A percentile compares a stretch with the other conserved stretches of the same genome.
These are phyloP conservation scores for Nycticebus coucang DNA, from an alignment of 2,113 vertebrate genomes.

Conservation along the genomic window DNA sequence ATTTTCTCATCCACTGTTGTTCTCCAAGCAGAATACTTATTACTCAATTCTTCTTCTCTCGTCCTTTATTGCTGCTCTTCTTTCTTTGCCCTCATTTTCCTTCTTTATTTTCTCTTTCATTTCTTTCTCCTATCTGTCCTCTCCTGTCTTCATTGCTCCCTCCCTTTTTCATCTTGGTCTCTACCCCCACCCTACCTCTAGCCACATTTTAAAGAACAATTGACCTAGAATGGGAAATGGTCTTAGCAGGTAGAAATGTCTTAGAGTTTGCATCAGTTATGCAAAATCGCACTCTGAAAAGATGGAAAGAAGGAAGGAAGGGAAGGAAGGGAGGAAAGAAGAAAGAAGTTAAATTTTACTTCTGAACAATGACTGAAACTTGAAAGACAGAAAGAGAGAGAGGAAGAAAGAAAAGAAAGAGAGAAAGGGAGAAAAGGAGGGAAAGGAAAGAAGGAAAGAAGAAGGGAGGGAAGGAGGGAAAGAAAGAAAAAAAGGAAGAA, in stretches of 20 bases:
- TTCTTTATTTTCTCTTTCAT: not conserved
- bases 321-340: not conserved
- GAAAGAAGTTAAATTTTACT: not conserved
- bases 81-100: not conserved
- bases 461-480: not conserved
- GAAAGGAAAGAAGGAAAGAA: not conserved
- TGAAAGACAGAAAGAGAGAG: not conserved
- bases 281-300: not conserved
- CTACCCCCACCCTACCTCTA: not conserved
- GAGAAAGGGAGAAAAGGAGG: accelerated
- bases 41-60: not conserved
- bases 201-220: not conserved
- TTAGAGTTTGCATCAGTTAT: not conserved
- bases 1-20: not conserved
- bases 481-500: not conserved
- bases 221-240: not conserved
- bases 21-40: not conserved
- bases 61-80: no score
- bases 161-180: not conserved
- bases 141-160: not conserved
- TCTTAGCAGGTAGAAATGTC: not conserved
- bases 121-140: not conserved
- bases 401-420: not conserved
- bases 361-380: not conserved
- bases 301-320: no score